phyloP scores from a whole-genome alignment of 2,888 invertebrate species.

The Microplitis deprimator region DNA sequence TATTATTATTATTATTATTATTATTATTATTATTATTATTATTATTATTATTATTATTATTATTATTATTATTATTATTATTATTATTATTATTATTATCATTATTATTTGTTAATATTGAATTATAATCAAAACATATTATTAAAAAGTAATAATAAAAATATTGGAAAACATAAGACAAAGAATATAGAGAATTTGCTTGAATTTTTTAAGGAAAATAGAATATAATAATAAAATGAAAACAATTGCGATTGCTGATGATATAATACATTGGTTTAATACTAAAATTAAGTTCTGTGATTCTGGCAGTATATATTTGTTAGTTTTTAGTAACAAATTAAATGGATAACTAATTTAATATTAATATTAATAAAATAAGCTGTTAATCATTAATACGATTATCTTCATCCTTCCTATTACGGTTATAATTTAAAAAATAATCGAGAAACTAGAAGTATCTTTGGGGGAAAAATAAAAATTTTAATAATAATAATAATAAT shows the following conservation, averaged over 20 bases:
- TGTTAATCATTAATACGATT: conserved; percentile 67
- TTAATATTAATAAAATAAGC: conserved; percentile 64
- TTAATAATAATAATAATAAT: conserved; percentile 53
- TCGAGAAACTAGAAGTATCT: neutral
- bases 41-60: too few species aligned
- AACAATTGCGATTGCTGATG: conserved; percentile 55
- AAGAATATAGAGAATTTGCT: conserved; percentile 12
- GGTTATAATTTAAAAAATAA: conserved; percentile 61
- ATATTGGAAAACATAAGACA: neutral
- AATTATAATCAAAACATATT: conserved; percentile 51
- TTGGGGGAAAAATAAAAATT: conserved; percentile 52
- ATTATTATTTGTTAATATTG: conserved; percentile 35
- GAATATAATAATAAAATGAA: conserved; percentile 14
- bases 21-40: neutral
- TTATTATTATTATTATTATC: too few species aligned
- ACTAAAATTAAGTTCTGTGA: conserved; percentile 69
- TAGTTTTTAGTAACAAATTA: conserved; percentile 65
- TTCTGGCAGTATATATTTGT: conserved; percentile 70
- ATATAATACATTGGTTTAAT: conserved; percentile 61
- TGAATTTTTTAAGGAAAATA: conserved; percentile 32
- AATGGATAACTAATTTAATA: neutral
- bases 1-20: conserved; percentile 54
- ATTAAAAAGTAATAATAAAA: conserved; percentile 36
- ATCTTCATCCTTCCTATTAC: conserved; percentile 59
- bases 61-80: conserved; percentile 1